These are phyloP conservation scores for Dicerorhinus sumatrensis DNA, from an alignment of 2,113 vertebrate genomes.

Conservation along the genomic window DNA sequence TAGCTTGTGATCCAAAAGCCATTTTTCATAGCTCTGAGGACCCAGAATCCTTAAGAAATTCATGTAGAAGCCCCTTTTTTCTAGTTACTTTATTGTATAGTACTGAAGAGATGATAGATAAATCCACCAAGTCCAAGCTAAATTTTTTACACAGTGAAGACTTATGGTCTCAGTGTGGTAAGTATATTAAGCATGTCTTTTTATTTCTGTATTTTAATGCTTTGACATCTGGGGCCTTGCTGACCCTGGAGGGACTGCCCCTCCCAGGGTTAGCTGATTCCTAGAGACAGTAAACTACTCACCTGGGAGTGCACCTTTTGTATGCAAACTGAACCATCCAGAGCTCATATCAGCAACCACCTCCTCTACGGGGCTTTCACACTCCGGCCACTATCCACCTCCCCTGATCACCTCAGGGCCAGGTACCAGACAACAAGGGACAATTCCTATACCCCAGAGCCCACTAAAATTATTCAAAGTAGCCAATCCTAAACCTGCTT, in stretches of 20 bases:
- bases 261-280: neutral
- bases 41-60: conserved; percentile 75
- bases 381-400: neutral
- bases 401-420: rapidly evolving
- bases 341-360: rapidly evolving
- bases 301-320: neutral
- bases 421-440: neutral
- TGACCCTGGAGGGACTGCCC: neutral
- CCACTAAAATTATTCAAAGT: neutral
- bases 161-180: neutral
- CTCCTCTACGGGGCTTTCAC: neutral
- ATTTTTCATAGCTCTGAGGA: conserved; percentile 85
- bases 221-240: neutral
- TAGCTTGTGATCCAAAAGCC: conserved; percentile 87
- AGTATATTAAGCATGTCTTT: neutral
- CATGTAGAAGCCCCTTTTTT: conserved; percentile 21
- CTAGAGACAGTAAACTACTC: neutral
- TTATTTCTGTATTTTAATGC: neutral
- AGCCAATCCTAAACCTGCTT: neutral
- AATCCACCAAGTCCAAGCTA: neutral
- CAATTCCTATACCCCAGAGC: rapidly evolving
- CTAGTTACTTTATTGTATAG: conserved; percentile 56
- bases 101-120: neutral
- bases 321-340: rapidly evolving
- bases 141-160: neutral